phyloP scores from a whole-genome alignment of 2,888 invertebrate species.

The Metallyticus violacea region DNA sequence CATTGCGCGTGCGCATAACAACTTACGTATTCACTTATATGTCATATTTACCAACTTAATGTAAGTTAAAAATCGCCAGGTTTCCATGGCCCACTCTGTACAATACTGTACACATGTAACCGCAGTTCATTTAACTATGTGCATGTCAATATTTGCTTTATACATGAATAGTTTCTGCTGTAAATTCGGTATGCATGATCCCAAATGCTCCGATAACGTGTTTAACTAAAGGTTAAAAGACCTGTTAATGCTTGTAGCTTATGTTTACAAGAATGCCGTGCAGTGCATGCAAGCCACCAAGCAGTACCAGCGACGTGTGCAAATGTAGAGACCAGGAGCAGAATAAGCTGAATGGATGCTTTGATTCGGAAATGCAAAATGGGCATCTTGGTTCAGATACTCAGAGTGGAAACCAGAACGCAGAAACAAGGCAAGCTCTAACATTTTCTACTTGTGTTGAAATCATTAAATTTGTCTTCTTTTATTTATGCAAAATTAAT shows the following conservation, averaged over 20 bases:
- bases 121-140: too few species aligned
- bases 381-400: neutral
- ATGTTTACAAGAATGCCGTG: neutral
- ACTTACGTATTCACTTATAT: too few species aligned
- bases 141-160: too few species aligned
- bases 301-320: neutral
- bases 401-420: neutral
- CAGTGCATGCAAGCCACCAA: neutral
- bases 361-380: neutral
- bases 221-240: neutral
- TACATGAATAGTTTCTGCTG: too few species aligned
- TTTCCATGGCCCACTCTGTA: too few species aligned
- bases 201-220: neutral
- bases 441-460: too few species aligned
- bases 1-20: too few species aligned
- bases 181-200: neutral
- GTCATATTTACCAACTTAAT: too few species aligned
- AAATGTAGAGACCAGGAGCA: neutral
- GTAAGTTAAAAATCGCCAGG: too few species aligned
- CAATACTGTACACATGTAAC: too few species aligned
- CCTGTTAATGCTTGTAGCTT: neutral
- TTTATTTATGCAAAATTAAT: too few species aligned
- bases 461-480: too few species aligned
- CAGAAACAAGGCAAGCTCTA: neutral
- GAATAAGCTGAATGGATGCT: neutral